Conservation (phyloP, 2,888 invertebrate genomes). For the Ophioninae sp. region DNA sequence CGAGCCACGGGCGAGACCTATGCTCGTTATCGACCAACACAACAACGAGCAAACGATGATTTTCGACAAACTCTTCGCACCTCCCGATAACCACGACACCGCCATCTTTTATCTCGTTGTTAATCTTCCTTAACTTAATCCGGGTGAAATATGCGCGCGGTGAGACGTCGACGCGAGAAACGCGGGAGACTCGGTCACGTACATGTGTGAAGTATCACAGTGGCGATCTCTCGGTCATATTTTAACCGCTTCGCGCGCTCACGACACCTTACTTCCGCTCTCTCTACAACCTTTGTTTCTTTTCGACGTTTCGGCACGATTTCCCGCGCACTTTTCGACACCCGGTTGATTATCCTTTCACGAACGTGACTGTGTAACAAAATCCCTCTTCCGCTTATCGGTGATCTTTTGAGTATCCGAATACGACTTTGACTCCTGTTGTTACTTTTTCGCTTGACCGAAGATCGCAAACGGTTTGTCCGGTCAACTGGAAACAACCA, state of each 20-base stretch:
- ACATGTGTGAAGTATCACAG: slow-evolving; percentile 49
- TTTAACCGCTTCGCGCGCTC: slow-evolving; percentile 24
- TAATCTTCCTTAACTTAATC: slow-evolving; percentile 36
- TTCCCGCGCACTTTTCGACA: slow-evolving; percentile 12
- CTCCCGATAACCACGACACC: slow-evolving; percentile 50
- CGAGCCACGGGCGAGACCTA: slow-evolving; percentile 78
- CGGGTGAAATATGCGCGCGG: slow-evolving; percentile 45
- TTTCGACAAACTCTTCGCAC: slow-evolving; percentile 30
- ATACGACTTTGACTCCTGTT: background rate
- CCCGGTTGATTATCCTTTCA: background rate
- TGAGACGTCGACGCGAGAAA: slow-evolving; percentile 51
- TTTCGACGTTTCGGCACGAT: background rate
- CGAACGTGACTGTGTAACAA: slow-evolving; percentile 8
- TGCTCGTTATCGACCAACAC: slow-evolving; percentile 32
- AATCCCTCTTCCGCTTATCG: background rate
- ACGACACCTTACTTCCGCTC: slow-evolving; percentile 1
- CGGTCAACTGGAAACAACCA: slow-evolving; percentile 4
- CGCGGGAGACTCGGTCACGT: slow-evolving; percentile 40
- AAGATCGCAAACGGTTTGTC: slow-evolving; percentile 3
- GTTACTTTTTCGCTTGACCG: background rate
- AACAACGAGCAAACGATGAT: slow-evolving; percentile 35
- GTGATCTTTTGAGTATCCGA: background rate
- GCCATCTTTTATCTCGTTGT: slow-evolving; percentile 58
- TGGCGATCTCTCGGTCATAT: slow-evolving; percentile 31
- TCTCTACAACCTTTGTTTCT: background rate